phyloP scores from a whole-genome alignment of 2,888 invertebrate species.

The Nephrocerus scutellatus region DNA sequence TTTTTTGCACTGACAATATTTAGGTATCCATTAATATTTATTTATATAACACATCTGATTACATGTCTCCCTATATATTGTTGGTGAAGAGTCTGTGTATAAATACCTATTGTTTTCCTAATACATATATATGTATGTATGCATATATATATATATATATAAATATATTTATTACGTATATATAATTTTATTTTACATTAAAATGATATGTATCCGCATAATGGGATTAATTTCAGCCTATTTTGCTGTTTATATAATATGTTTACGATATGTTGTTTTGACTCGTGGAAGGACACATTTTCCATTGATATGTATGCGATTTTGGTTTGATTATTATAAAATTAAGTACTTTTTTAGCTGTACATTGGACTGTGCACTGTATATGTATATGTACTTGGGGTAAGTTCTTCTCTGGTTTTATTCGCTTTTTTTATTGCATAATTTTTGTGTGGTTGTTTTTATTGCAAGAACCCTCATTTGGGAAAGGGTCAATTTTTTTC shows the following conservation, averaged over 20 bases:
- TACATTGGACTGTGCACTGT: too few relatives aligned
- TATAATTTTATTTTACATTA: slow-evolving; percentile 26
- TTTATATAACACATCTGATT: slow-evolving; percentile 14
- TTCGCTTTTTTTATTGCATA: too few relatives aligned
- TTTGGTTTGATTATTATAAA: too few relatives aligned
- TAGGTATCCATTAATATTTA: slow-evolving; percentile 21
- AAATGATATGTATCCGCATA: slow-evolving; percentile 38
- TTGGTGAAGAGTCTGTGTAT: too few relatives aligned
- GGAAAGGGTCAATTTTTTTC: too few relatives aligned
- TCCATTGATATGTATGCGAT: slow-evolving; percentile 24
- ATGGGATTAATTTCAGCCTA: slow-evolving; percentile 7
- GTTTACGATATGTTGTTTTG: slow-evolving; percentile 14
- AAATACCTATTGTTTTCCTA: slow-evolving; percentile 20
- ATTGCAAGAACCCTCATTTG: too few relatives aligned
- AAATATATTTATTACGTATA: slow-evolving; percentile 21
- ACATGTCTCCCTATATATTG: slow-evolving; percentile 15
- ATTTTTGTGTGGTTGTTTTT: too few relatives aligned
- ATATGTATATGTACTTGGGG: too few relatives aligned
- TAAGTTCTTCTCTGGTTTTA: too few relatives aligned
- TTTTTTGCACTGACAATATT: too few relatives aligned
- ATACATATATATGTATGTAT: slow-evolving; percentile 20
- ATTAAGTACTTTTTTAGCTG: too few relatives aligned
- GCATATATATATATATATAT: slow-evolving; percentile 22
- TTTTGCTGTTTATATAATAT: slow-evolving; percentile 15
- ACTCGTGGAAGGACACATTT: slow-evolving; percentile 22